Percentiles rank a stretch among this genome's conserved stretches.
Conservation (phyloP, 2,113 vertebrate species). For the Burhinus oedicnemus region DNA sequence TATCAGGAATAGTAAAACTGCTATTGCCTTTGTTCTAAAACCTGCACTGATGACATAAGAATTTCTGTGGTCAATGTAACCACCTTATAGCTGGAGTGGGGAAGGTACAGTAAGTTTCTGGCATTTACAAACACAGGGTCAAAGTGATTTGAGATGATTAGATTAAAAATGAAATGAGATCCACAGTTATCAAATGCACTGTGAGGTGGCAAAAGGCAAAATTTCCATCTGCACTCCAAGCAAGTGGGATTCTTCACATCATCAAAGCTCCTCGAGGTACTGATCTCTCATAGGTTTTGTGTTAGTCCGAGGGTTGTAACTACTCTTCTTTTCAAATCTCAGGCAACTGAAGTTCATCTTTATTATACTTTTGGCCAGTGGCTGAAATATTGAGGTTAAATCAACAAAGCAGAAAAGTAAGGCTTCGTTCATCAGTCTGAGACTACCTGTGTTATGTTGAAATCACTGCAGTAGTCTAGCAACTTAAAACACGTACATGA, state of each 20-base stretch:
- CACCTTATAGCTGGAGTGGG: neutral
- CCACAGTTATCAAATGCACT: neutral
- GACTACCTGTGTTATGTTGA: neutral
- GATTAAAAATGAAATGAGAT: neutral
- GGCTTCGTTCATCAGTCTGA: neutral
- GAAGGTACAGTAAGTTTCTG: neutral
- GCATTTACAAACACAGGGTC: neutral
- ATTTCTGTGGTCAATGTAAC: neutral
- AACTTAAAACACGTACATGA: neutral
- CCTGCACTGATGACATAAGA: neutral
- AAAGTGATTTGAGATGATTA: neutral
- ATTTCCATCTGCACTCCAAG: neutral
- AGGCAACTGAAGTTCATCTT: neutral
- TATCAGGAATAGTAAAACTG: neutral
- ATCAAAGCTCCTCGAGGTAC: accelerated
- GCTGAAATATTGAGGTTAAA: neutral
- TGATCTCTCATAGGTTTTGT: neutral
- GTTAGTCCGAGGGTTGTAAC: neutral
- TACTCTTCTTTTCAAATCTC: neutral
- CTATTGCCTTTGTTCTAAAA: neutral
- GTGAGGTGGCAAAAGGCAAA: neutral
- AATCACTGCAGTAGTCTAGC: neutral
- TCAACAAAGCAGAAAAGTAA: neutral
- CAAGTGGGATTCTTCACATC: neutral
- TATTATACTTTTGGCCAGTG: neutral